These are phyloP conservation scores for Labroides dimidiatus DNA, from an alignment of 2,797 vertebrate genomes.

Conservation along the genomic window DNA sequence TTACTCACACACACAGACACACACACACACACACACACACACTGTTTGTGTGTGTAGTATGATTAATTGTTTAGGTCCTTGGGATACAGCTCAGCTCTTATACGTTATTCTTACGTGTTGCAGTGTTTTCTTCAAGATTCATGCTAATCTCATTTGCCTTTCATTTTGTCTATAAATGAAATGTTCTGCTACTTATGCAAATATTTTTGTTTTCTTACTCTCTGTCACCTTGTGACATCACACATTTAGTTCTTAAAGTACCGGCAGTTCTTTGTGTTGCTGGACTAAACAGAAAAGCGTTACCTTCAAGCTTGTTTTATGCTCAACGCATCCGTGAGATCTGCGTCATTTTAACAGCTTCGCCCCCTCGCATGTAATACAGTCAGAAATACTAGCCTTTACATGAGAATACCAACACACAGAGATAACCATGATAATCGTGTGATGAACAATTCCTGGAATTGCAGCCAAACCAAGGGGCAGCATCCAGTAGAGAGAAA, in stretches of 20 bases:
- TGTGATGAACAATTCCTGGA: no score
- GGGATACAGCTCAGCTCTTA: constrained; percentile 39
- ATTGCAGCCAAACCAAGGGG: no score
- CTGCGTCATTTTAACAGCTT: no score
- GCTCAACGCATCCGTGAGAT: no score
- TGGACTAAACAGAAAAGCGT: not conserved
- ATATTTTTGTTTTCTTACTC: constrained; percentile 1
- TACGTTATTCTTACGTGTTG: constrained; percentile 55
- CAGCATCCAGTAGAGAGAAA: no score
- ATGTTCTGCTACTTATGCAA: no score
- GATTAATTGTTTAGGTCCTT: constrained; percentile 64
- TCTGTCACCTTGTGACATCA: not conserved
- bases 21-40: constrained; percentile 21
- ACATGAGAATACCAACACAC: no score
- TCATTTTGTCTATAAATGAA: constrained; percentile 22
- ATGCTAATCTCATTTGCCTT: constrained; percentile 37
- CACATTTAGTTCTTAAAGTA: not conserved
- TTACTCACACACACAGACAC: constrained; percentile 7
- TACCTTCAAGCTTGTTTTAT: no score
- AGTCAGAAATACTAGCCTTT: no score
- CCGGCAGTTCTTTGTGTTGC: not conserved
- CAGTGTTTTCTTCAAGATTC: constrained; percentile 31
- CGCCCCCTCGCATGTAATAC: no score
- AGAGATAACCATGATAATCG: no score
- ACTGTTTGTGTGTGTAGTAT: constrained; percentile 60